Conservation (phyloP, 1,140 invertebrate species). For the Zaprionus vittiger region DNA sequence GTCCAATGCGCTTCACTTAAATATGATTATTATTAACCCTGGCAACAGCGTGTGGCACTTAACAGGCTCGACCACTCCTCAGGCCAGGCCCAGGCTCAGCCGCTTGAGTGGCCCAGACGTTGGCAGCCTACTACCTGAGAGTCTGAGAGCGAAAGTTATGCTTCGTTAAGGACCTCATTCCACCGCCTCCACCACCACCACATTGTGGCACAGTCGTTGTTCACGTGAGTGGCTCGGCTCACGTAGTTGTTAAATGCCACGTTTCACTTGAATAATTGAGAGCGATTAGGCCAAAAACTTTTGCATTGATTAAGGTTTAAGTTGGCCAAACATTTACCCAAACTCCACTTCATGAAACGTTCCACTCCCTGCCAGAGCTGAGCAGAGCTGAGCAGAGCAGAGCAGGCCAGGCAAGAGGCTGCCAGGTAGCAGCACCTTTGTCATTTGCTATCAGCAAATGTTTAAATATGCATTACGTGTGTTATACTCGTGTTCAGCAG, state of each 20-base stretch:
- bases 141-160: constrained; percentile 67
- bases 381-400: too few relatives aligned
- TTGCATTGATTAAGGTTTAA: constrained; percentile 83
- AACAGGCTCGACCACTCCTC: constrained; percentile 43
- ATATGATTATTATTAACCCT: constrained; percentile 82
- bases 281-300: constrained; percentile 83
- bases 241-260: constrained; percentile 84
- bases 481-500: constrained; percentile 80
- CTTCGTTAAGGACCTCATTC: constrained; percentile 67
- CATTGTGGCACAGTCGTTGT: constrained; percentile 27
- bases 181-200: constrained; percentile 6
- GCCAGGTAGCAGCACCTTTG: constrained; percentile 55
- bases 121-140: constrained; percentile 57
- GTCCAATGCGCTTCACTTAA: constrained; percentile 56
- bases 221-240: constrained; percentile 56
- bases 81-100: constrained; percentile 29
- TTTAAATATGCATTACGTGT: constrained; percentile 83
- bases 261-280: constrained; percentile 84
- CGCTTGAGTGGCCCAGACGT: constrained; percentile 57
- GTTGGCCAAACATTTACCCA: constrained; percentile 79
- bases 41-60: constrained; percentile 56
- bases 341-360: constrained; percentile 19
- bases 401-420: background rate
- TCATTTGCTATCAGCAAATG: constrained; percentile 83
- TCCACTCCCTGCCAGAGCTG: background rate